Percentiles rank a stretch among this genome's conserved stretches.
These are phyloP conservation scores for Coleophora deauratella DNA, from an alignment of 2,888 invertebrate genomes.

Conservation along the genomic window DNA sequence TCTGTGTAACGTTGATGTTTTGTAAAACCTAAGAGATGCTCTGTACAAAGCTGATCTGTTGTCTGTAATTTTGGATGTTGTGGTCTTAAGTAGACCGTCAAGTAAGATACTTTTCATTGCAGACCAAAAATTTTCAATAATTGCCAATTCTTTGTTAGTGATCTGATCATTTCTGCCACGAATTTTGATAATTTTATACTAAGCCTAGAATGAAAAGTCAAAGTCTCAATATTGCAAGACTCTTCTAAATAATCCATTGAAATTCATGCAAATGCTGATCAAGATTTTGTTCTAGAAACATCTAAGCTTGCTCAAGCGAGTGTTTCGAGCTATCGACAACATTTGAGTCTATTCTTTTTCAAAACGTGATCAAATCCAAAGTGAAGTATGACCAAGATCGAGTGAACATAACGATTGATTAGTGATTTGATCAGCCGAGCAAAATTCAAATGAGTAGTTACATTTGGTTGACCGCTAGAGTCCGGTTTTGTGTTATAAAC, in stretches of 20 bases:
- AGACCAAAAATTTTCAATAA: conserved; percentile 32
- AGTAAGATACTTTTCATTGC: conserved; percentile 50
- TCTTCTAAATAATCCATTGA: conserved; percentile 30
- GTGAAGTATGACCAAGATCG: conserved; percentile 64
- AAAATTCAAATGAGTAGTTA: conserved; percentile 67
- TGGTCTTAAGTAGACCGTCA: conserved; percentile 39
- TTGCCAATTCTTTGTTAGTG: conserved; percentile 37
- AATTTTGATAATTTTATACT: conserved; percentile 24
- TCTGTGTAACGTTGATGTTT: conserved; percentile 39
- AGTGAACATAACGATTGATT: conserved; percentile 57
- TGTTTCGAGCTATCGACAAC: conserved; percentile 39
- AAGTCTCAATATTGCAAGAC: conserved; percentile 24
- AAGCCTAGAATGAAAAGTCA: conserved; percentile 60
- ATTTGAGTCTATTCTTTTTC: conserved; percentile 51
- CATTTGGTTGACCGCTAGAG: conserved; percentile 73
- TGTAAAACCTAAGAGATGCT: conserved; percentile 29
- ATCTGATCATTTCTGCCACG: conserved; percentile 16
- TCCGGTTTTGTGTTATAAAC: conserved; percentile 75
- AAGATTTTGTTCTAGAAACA: conserved; percentile 31
- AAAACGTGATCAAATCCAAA: conserved; percentile 55
- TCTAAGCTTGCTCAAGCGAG: conserved; percentile 57
- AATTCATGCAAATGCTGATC: conserved; percentile 49
- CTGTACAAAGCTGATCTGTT: conserved; percentile 17
- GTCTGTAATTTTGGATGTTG: conserved; percentile 15
- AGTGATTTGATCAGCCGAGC: conserved; percentile 68